A percentile compares a stretch with the other conserved stretches of the same genome.
Conservation (phyloP, 2,797 vertebrate genomes). For the Galagoides demidoff region DNA sequence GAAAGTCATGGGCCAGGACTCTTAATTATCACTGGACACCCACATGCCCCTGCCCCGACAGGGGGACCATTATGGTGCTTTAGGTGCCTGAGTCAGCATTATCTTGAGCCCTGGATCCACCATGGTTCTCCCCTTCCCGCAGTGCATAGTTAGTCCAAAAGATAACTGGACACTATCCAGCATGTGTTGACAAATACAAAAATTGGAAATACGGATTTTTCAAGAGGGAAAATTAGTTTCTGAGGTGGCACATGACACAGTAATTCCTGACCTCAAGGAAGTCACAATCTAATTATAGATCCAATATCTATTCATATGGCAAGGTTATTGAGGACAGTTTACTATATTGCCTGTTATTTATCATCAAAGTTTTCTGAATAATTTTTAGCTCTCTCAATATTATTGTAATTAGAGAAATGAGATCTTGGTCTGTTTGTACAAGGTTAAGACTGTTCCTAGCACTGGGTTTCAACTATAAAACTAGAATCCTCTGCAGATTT, state of each 20-base stretch:
- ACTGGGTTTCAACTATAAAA: not conserved
- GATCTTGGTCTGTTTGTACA: not conserved
- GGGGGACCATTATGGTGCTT: not conserved
- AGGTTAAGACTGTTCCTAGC: not conserved
- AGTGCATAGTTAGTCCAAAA: not conserved
- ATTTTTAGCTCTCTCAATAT: not conserved
- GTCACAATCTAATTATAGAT: not conserved
- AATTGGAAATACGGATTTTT: not conserved
- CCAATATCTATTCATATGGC: not conserved
- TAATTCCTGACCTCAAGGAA: not conserved
- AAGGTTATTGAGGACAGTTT: not conserved
- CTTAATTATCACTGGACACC: not conserved
- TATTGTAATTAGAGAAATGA: conserved; percentile 1
- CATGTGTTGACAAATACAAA: not conserved
- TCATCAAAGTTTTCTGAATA: not conserved
- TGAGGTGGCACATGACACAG: not conserved
- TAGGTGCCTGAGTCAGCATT: not conserved
- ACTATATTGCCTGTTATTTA: not conserved
- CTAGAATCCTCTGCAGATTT: not conserved
- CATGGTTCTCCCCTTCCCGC: not conserved
- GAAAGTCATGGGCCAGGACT: not conserved
- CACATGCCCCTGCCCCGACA: not conserved
- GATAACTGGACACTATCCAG: not conserved
- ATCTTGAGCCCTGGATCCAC: not conserved
- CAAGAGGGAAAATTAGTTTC: not conserved